Evolutionary conservation across 2,888 invertebrate genomes (phyloP).

Genomic region (Epinotia ramella): DNA sequence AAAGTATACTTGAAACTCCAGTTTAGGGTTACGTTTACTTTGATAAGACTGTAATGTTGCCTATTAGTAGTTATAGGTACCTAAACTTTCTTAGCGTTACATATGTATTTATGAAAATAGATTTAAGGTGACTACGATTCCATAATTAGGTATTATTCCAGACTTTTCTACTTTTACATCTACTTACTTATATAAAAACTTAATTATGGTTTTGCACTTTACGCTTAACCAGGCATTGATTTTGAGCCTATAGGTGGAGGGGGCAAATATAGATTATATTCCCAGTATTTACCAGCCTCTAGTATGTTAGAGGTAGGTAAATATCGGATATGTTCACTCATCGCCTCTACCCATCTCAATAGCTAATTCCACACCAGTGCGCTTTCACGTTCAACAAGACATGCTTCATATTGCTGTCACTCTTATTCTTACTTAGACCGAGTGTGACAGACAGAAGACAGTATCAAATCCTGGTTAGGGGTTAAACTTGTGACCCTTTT

Average conservation of each 20-base stretch:
- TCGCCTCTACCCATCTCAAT: not conserved
- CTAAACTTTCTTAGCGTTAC: constrained; percentile 18
- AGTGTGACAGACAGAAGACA: not conserved
- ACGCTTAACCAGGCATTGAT: not conserved
- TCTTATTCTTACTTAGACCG: no score
- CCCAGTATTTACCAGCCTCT: not conserved
- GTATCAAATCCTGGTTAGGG: not conserved
- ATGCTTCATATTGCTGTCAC: no score
- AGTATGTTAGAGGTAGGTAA: not conserved
- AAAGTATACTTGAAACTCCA: constrained; percentile 31
- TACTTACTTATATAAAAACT: not conserved
- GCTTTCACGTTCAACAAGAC: no score
- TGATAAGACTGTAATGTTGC: constrained; percentile 59
- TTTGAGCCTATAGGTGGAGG: no score
- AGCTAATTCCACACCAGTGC: no score
- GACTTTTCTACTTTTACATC: constrained; percentile 1
- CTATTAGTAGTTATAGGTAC: constrained; percentile 53
- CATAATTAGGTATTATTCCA: constrained; percentile 6
- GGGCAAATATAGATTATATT: not conserved
- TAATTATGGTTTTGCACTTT: not conserved
- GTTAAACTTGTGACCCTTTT: not conserved
- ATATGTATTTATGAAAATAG: constrained; percentile 27
- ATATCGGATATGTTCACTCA: not conserved
- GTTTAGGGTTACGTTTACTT: constrained; percentile 36
- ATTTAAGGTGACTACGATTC: not conserved